A percentile compares a stretch with the other conserved stretches of the same genome.
Evolutionary conservation across 2,797 vertebrate species (phyloP).

Genomic region (Natrix natrix): DNA sequence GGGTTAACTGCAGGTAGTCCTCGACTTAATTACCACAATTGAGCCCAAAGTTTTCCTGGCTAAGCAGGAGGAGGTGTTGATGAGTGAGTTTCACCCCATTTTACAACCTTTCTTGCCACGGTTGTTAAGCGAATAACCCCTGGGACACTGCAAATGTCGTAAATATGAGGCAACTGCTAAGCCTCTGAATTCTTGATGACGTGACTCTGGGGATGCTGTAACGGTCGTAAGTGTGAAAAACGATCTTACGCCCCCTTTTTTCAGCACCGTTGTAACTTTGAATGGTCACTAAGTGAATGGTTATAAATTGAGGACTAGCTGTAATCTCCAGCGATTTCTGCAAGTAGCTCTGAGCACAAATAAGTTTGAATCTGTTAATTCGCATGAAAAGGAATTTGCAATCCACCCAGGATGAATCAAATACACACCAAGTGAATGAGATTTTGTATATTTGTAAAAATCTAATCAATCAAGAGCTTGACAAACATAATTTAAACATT

Average conservation of each 20-base stretch:
- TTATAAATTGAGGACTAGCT: neutral
- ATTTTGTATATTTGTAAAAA: neutral
- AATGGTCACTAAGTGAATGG: neutral
- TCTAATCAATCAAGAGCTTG: neutral
- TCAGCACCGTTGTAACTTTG: neutral
- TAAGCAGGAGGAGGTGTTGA: neutral
- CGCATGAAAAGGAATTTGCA: neutral
- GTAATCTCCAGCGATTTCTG: neutral
- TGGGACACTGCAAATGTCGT: neutral
- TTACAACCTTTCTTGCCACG: neutral
- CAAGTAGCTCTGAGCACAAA: neutral
- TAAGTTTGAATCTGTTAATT: neutral
- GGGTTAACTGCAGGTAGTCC: neutral
- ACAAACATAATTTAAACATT: slow-evolving; percentile 2
- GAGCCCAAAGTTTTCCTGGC: neutral
- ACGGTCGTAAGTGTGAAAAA: neutral
- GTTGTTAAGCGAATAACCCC: no score
- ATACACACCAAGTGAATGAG: slow-evolving; percentile 26
- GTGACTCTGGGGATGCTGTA: neutral
- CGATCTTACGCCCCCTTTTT: neutral
- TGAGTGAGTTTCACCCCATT: neutral
- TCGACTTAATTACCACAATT: neutral
- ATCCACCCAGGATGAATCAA: accelerated
- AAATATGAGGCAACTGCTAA: neutral
- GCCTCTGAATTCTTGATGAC: neutral